Evolutionary conservation across 1,140 invertebrate species (phyloP).

Genomic region (Lucilia sericata): DNA sequence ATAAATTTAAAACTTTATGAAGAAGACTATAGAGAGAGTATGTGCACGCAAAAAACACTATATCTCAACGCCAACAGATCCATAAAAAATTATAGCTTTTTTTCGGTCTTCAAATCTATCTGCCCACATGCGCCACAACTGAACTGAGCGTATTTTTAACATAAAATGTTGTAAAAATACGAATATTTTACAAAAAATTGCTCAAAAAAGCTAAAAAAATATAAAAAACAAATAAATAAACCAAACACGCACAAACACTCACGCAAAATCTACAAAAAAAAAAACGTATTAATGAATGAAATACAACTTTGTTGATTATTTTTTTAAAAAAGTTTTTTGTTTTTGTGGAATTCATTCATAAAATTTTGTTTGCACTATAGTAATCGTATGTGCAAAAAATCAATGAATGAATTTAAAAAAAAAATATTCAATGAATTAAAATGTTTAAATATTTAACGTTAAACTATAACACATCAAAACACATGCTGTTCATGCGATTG

Average conservation of each 20-base stretch:
- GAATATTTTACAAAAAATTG: neutral
- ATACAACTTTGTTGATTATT: neutral
- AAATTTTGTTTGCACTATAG: neutral
- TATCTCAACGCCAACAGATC: neutral
- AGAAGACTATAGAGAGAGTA: neutral
- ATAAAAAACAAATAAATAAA: conserved; percentile 20
- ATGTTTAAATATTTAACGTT: too few relatives aligned
- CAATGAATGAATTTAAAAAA: too few relatives aligned
- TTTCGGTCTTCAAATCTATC: neutral
- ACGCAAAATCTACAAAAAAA: neutral
- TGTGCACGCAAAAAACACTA: neutral
- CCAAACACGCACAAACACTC: neutral
- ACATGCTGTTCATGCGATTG: too few relatives aligned
- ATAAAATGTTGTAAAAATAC: conserved; percentile 2
- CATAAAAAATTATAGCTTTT: neutral
- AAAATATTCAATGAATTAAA: too few relatives aligned
- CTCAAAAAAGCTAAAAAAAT: neutral
- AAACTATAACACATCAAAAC: too few relatives aligned
- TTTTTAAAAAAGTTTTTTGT: too few relatives aligned
- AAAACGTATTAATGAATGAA: neutral
- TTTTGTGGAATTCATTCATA: neutral
- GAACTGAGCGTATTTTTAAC: conserved; percentile 4
- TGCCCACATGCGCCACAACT: neutral
- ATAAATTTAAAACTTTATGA: conserved; percentile 8
- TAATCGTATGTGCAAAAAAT: too few relatives aligned